Percentiles rank a stretch among this genome's conserved stretches.
These are phyloP conservation scores for Rhabdornis inornatus DNA, from an alignment of 2,113 vertebrate species.

Conservation along the genomic window DNA sequence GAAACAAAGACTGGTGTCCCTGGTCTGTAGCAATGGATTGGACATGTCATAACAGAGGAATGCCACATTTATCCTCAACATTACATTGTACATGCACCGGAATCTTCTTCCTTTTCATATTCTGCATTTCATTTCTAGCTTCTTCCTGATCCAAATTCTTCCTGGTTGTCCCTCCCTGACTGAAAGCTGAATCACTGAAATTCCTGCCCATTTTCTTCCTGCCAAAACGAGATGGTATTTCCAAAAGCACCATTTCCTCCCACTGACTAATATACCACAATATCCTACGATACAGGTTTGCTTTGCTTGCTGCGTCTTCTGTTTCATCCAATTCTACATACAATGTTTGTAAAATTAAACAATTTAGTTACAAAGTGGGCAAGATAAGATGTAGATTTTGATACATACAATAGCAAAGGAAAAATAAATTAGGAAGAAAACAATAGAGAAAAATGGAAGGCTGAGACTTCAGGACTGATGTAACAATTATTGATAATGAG, in stretches of 20 bases:
- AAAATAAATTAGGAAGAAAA: background rate
- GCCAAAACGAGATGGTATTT: background rate
- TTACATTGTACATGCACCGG: background rate
- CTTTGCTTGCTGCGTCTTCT: background rate
- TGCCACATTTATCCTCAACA: background rate
- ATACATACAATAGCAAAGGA: background rate
- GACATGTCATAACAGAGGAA: background rate
- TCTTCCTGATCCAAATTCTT: background rate
- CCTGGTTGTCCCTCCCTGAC: background rate
- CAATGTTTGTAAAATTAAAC: background rate
- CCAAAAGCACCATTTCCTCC: background rate
- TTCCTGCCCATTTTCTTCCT: constrained; percentile 11
- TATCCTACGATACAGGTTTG: background rate
- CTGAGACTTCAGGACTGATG: background rate
- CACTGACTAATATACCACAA: background rate
- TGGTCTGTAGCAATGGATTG: background rate
- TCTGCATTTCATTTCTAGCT: background rate
- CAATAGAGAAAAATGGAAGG: background rate
- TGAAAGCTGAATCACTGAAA: constrained; percentile 7
- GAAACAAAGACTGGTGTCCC: background rate
- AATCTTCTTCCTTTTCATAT: background rate
- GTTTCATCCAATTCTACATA: background rate
- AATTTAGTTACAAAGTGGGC: background rate
- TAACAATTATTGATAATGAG: background rate
- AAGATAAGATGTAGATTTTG: background rate